Percentiles rank a stretch among this genome's conserved stretches.
These are phyloP conservation scores for Drosophila pegasa DNA, from an alignment of 2,888 invertebrate genomes.

Conservation along the genomic window DNA sequence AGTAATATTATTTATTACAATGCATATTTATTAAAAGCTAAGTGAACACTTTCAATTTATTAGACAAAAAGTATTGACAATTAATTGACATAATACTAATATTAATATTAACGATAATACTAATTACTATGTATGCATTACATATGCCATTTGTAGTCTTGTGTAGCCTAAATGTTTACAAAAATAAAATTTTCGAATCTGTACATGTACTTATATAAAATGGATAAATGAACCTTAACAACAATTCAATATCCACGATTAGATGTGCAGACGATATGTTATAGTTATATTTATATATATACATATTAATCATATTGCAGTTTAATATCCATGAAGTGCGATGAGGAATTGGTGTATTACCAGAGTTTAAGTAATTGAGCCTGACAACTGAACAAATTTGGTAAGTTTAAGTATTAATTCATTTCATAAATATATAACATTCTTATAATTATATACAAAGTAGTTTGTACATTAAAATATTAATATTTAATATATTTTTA, in stretches of 20 bases:
- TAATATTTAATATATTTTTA: too few species aligned
- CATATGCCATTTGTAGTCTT: constrained; percentile 55
- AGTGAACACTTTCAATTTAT: constrained; percentile 11
- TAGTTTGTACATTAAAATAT: too few species aligned
- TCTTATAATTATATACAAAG: too few species aligned
- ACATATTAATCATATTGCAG: too few species aligned
- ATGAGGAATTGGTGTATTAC: too few species aligned
- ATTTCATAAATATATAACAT: too few species aligned
- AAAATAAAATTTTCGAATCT: constrained; percentile 69
- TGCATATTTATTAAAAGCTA: constrained; percentile 6
- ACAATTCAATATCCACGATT: neutral
- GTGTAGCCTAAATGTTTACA: constrained; percentile 61
- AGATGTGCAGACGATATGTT: too few species aligned
- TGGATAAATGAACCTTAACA: constrained; percentile 5
- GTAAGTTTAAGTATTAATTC: neutral
- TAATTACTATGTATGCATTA: constrained; percentile 21
- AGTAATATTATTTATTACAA: constrained; percentile 46
- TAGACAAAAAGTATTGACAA: neutral
- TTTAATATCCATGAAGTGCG: too few species aligned
- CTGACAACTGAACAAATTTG: too few species aligned
- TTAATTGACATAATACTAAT: constrained; percentile 6
- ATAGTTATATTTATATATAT: too few species aligned
- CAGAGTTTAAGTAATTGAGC: too few species aligned
- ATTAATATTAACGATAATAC: constrained; percentile 14
- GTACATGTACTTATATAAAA: constrained; percentile 46